A percentile compares a stretch with the other conserved stretches of the same genome.
phyloP scores from a whole-genome alignment of 2,113 vertebrate species.

The Puffinus mauretanicus region DNA sequence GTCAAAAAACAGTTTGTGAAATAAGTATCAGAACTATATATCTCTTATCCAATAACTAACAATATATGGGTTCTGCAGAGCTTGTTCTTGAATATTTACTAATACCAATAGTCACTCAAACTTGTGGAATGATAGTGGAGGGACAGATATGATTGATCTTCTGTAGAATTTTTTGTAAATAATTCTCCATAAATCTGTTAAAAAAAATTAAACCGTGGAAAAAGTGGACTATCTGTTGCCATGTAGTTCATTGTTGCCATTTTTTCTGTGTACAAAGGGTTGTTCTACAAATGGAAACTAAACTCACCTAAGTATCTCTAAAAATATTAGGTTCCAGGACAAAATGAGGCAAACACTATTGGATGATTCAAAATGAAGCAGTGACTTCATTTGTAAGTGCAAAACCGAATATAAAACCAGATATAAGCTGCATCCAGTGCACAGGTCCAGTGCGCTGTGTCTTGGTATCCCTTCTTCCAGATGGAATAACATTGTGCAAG shows the following conservation, averaged over 20 bases:
- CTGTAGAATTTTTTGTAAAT: neutral
- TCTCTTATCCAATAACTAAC: neutral
- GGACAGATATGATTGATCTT: neutral
- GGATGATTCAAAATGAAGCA: neutral
- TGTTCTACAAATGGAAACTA: neutral
- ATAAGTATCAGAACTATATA: neutral
- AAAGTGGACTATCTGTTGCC: neutral
- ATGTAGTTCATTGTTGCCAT: neutral
- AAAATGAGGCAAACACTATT: neutral
- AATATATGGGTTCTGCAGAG: neutral
- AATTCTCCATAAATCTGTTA: neutral
- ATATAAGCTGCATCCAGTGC: neutral
- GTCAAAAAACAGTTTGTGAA: neutral
- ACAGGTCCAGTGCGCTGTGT: neutral
- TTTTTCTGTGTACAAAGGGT: neutral
- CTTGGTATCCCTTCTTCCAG: neutral
- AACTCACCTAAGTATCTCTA: neutral
- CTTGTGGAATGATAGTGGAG: neutral
- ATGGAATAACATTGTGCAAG: neutral
- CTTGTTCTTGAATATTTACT: neutral
- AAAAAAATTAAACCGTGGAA: neutral
- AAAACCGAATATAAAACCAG: neutral
- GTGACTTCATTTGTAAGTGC: neutral
- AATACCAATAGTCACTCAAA: neutral
- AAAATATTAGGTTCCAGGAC: neutral